Evolutionary conservation across 2,113 vertebrate genomes (phyloP).

Genomic region (Ceuthmochares aereus): DNA sequence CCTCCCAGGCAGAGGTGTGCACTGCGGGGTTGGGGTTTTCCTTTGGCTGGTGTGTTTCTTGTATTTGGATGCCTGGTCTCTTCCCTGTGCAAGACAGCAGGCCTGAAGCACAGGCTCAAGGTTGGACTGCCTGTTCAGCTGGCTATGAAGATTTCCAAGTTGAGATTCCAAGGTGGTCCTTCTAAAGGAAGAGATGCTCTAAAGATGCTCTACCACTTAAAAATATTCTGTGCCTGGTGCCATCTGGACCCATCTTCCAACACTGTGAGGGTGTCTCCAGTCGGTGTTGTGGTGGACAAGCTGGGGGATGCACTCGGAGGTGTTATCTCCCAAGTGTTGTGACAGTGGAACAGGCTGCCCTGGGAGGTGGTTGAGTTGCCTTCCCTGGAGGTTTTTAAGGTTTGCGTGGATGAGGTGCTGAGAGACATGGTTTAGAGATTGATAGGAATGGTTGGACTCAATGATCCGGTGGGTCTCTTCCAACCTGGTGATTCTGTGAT

Average conservation of each 20-base stretch:
- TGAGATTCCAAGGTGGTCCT: not conserved
- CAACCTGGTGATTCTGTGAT: too few relatives aligned
- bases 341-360: too few relatives aligned
- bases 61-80: not conserved
- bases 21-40: not conserved
- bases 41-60: not conserved
- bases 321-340: too few relatives aligned
- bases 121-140: rapidly evolving
- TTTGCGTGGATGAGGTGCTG: too few relatives aligned
- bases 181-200: not conserved
- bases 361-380: too few relatives aligned
- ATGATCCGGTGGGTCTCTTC: too few relatives aligned
- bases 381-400: too few relatives aligned
- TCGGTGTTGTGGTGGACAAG: too few relatives aligned
- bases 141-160: not conserved
- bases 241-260: not conserved
- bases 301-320: too few relatives aligned
- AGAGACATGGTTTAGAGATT: too few relatives aligned
- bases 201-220: not conserved
- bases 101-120: not conserved
- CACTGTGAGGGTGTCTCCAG: too few relatives aligned
- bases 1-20: not conserved
- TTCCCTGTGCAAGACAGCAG: not conserved
- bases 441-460: too few relatives aligned
- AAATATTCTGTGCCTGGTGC: not conserved